phyloP scores from a whole-genome alignment of 37 sponge, comb jelly and placozoan species.

The Axinella damicornis region DNA sequence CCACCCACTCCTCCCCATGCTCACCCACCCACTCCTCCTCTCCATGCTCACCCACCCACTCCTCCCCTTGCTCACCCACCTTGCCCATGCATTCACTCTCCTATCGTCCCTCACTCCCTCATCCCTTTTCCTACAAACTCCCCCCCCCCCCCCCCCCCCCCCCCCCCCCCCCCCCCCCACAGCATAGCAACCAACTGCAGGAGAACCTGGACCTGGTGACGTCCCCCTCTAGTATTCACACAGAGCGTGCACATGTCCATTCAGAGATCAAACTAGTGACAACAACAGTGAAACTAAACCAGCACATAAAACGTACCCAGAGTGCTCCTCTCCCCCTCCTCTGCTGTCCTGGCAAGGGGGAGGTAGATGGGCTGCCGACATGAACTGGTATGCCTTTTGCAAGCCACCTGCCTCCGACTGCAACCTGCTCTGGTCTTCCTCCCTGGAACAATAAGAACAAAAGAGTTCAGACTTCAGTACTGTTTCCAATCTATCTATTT shows the following conservation, averaged over 20 bases:
- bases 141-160: neutral
- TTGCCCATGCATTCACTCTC: neutral
- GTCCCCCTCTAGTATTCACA: too few relatives aligned
- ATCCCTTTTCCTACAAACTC: neutral
- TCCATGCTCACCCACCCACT: neutral
- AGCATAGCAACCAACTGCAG: slow-evolving; percentile 25
- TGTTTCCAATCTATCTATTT: too few relatives aligned
- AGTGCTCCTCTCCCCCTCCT: neutral
- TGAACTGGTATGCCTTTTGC: too few relatives aligned
- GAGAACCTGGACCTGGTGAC: slow-evolving; percentile 9
- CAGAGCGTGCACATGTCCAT: too few relatives aligned
- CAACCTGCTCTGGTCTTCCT: too few relatives aligned
- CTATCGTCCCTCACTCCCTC: neutral
- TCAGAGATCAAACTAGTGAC: too few relatives aligned
- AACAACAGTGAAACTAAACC: too few relatives aligned
- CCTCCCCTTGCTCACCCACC: neutral
- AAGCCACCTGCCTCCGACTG: too few relatives aligned
- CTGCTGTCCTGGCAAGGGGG: neutral
- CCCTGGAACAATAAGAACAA: too few relatives aligned
- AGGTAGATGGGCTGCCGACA: neutral
- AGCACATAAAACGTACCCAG: too few relatives aligned
- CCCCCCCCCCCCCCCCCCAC: neutral
- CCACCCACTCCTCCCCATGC: too few relatives aligned
- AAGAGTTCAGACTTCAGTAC: too few relatives aligned
- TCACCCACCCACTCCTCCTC: neutral